phyloP scores from a whole-genome alignment of 2,113 vertebrate species.

The pig (Sus scrofa) region T2T-Sscrofa CM000812.6:162053501-162054000 shows the following conservation, averaged over 20 bases:
- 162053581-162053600: neutral
- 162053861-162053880: neutral
- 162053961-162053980: neutral
- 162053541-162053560: constrained; percentile 47
- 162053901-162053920: fast-evolving
- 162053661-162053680: neutral
- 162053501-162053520: constrained; percentile 42
- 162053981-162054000: neutral
- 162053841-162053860: neutral
- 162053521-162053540: neutral
- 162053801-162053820: neutral
- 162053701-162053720: neutral
- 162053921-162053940: neutral
- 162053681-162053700: neutral
- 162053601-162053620: constrained; percentile 20
- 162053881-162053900: neutral
- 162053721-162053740: neutral
- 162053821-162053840: too few species aligned
- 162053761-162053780: neutral
- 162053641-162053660: neutral
- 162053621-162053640: neutral
- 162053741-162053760: neutral
- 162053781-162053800: neutral
- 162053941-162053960: neutral
- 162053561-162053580: constrained; percentile 52